A percentile compares a stretch with the other conserved stretches of the same genome.
Conservation (phyloP, 2,113 vertebrate species). For the Limnothrissa miodon region DNA sequence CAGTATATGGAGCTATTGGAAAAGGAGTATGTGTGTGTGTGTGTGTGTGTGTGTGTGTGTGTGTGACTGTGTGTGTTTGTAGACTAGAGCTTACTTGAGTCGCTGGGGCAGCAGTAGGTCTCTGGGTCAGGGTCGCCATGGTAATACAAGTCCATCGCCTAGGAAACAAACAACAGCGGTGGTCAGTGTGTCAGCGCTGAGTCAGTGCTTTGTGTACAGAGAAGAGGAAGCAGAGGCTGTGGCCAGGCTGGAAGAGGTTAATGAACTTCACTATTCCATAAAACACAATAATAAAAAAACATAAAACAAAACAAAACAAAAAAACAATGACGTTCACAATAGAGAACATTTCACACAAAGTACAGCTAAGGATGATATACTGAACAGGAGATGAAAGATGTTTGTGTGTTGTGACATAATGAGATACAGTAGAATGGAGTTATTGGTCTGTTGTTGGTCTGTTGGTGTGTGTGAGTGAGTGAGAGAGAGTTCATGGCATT, state of each 20-base stretch:
- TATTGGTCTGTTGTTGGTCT: background rate
- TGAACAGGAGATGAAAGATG: background rate
- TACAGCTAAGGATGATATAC: background rate
- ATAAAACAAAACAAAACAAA: background rate
- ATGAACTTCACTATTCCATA: background rate
- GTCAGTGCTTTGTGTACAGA: background rate
- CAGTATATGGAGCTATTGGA: background rate
- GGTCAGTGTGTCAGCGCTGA: background rate
- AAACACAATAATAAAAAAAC: background rate
- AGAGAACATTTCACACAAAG: background rate
- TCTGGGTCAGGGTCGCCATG: slow-evolving; percentile 71
- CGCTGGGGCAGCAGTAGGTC: slow-evolving; percentile 67
- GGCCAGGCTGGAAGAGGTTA: background rate
- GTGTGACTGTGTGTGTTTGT: slow-evolving; percentile 9
- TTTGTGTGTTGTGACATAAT: background rate
- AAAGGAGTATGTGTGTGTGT: background rate
- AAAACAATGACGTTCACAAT: background rate
- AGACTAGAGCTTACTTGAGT: slow-evolving; percentile 67
- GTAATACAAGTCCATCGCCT: slow-evolving; percentile 78
- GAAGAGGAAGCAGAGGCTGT: background rate
- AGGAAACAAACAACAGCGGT: slow-evolving; percentile 30
- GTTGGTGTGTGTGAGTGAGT: background rate
- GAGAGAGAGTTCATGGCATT: too few species aligned
- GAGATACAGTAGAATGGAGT: too few species aligned
- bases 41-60: background rate